These are phyloP conservation scores for Phenganax marumi DNA, from an alignment of 92 coral and sea anemone species.

Conservation along the genomic window DNA sequence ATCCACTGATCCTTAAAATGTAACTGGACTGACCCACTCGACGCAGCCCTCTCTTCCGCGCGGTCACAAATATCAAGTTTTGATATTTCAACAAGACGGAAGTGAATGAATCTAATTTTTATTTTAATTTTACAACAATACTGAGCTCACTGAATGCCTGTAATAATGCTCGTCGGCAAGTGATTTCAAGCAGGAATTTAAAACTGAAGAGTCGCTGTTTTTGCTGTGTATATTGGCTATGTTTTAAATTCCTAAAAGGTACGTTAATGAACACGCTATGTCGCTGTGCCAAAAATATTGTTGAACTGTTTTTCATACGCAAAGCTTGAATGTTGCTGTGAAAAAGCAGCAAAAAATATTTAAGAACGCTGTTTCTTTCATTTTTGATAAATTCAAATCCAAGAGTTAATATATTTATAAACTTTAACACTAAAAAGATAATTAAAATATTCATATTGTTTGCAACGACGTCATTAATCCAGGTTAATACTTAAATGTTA, in stretches of 20 bases:
- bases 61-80: neutral
- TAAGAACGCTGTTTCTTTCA: too few species aligned
- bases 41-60: neutral
- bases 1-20: neutral
- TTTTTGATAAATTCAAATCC: too few species aligned
- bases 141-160: neutral
- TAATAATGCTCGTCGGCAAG: neutral
- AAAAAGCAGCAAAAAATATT: too few species aligned
- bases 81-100: neutral
- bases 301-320: too few species aligned
- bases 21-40: neutral
- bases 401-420: too few species aligned
- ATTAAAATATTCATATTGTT: too few species aligned
- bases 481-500: too few species aligned
- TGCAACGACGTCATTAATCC: too few species aligned
- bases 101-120: neutral
- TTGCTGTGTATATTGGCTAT: neutral
- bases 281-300: neutral
- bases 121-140: neutral
- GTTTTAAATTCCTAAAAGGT: conserved; percentile 16
- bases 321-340: too few species aligned
- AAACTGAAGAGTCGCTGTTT: neutral
- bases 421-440: too few species aligned
- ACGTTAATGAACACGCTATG: neutral
- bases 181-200: neutral